Conservation (phyloP, 2,797 vertebrate genomes). For the Acipenser transmontanus region DNA sequence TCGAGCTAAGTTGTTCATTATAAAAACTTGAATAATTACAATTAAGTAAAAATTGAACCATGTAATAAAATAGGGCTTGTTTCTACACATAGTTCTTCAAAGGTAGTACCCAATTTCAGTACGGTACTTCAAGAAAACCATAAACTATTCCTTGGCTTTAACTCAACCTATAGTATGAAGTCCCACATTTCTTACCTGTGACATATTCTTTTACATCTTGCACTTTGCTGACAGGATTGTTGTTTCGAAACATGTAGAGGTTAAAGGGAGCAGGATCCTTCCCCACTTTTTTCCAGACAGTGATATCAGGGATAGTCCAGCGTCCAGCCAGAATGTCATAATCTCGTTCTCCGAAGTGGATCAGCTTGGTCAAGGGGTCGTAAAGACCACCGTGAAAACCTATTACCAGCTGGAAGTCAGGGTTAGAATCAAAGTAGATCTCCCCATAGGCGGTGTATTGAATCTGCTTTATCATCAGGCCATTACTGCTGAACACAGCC, state of each 20-base stretch:
- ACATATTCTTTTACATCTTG: conserved; percentile 91
- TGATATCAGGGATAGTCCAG: conserved; percentile 90
- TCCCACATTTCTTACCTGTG: conserved; percentile 70
- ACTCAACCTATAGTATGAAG: not conserved
- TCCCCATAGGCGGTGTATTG: conserved; percentile 96
- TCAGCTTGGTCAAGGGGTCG: conserved; percentile 87
- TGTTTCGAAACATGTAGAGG: conserved; percentile 95
- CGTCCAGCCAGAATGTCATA: conserved; percentile 93
- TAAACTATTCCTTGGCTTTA: not conserved
- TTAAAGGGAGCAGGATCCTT: conserved; percentile 91
- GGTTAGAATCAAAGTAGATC: conserved; percentile 94
- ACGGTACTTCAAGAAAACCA: not conserved
- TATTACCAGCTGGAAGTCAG: conserved; percentile 89
- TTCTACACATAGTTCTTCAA: not conserved
- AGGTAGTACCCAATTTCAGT: not conserved
- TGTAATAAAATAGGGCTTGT: no score
- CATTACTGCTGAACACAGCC: conserved; percentile 93
- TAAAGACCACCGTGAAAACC: conserved; percentile 97
- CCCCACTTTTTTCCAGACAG: conserved; percentile 81
- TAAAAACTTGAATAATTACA: no score
- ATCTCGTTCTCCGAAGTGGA: conserved; percentile 92
- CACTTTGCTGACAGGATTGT: conserved; percentile 96
- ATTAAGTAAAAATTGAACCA: no score
- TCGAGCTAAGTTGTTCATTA: no score
- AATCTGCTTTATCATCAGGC: conserved; percentile 92